Conservation (phyloP, 2,888 invertebrate genomes). For the Thymelicus acteon region DNA sequence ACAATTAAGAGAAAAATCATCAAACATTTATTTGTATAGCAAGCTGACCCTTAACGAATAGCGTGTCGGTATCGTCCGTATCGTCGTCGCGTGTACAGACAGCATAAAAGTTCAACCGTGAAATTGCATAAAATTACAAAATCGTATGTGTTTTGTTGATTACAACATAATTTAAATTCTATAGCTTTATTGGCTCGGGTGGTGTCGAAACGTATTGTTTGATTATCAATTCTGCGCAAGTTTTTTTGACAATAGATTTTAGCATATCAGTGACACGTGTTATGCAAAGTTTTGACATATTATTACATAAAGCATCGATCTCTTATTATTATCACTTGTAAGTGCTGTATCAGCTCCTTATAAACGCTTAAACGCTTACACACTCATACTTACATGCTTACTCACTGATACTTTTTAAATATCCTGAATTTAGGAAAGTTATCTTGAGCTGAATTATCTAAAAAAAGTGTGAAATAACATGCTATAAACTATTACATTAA, state of each 20-base stretch:
- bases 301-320: slow-evolving; percentile 6
- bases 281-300: slow-evolving; percentile 18
- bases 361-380: not conserved
- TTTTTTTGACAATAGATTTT: slow-evolving; percentile 35
- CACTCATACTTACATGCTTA: too few relatives aligned
- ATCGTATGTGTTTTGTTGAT: slow-evolving; percentile 38
- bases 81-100: slow-evolving; percentile 61
- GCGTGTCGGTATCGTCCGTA: slow-evolving; percentile 51
- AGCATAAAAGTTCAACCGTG: slow-evolving; percentile 60
- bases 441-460: too few relatives aligned
- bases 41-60: slow-evolving; percentile 57
- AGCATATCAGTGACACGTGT: slow-evolving; percentile 25
- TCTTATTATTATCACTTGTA: not conserved
- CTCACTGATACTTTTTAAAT: too few relatives aligned
- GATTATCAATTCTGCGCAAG: slow-evolving; percentile 23
- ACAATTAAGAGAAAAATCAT: slow-evolving; percentile 31
- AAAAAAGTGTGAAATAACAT: too few relatives aligned
- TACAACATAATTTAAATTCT: slow-evolving; percentile 38
- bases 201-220: slow-evolving; percentile 28
- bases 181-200: slow-evolving; percentile 33
- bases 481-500: too few relatives aligned
- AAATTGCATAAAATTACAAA: slow-evolving; percentile 47
- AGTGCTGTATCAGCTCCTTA: not conserved
- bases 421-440: too few relatives aligned
- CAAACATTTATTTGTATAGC: slow-evolving; percentile 56